Evolutionary conservation across 2,888 invertebrate species (phyloP).

Genomic region (Polylopha cassiicola): DNA sequence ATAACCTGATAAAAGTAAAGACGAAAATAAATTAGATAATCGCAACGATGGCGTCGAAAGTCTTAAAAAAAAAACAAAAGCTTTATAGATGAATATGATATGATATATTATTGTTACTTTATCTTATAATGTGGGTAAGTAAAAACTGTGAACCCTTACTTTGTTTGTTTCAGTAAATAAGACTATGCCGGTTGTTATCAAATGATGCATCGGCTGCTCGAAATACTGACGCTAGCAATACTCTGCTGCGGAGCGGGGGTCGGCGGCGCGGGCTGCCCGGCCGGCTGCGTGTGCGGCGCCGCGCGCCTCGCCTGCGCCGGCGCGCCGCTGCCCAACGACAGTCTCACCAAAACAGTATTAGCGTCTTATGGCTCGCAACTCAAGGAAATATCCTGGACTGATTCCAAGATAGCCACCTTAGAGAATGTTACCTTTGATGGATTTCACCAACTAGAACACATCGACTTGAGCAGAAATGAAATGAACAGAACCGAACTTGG

Average conservation of each 20-base stretch:
- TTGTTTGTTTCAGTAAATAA: conserved; percentile 72
- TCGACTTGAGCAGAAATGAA: conserved; percentile 81
- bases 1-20: too few species aligned
- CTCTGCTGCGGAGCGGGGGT: conserved; percentile 64
- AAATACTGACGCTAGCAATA: conserved; percentile 70
- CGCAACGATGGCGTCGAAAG: too few species aligned
- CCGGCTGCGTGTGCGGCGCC: conserved; percentile 48
- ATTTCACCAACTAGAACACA: conserved; percentile 63
- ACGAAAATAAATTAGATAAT: too few species aligned
- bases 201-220: conserved; percentile 76
- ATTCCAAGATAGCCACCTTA: conserved; percentile 71
- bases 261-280: conserved; percentile 48
- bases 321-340: conserved; percentile 37
- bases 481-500: conserved; percentile 69
- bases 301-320: conserved; percentile 47
- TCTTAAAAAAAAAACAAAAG: too few species aligned
- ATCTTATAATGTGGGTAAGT: too few species aligned
- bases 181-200: conserved; percentile 71
- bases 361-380: conserved; percentile 47
- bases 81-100: too few species aligned
- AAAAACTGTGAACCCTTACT: too few species aligned
- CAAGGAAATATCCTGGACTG: conserved; percentile 74
- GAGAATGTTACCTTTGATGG: conserved; percentile 62
- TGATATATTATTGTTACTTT: too few species aligned
- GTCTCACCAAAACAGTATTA: conserved; percentile 40